These are phyloP conservation scores for Drosophila nasuta DNA, from an alignment of 1,140 invertebrate genomes.

Conservation along the genomic window DNA sequence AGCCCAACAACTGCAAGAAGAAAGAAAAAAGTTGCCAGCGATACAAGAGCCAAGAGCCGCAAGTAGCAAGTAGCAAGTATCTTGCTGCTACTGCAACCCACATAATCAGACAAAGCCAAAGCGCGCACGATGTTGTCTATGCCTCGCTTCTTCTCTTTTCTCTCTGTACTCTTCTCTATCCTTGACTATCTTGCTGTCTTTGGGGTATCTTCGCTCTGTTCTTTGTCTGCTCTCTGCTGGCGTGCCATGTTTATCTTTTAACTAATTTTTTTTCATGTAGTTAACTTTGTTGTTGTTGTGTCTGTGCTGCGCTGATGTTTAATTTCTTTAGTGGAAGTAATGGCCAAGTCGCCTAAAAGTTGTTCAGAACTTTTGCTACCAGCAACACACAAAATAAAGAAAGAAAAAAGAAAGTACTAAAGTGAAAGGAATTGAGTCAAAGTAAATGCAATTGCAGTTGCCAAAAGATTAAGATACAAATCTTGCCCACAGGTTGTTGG, in stretches of 20 bases:
- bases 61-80: slow-evolving; percentile 68
- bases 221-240: slow-evolving; percentile 74
- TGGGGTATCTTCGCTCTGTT: slow-evolving; percentile 2
- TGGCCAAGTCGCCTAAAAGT: slow-evolving; percentile 16
- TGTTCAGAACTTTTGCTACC: slow-evolving; percentile 32
- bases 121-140: slow-evolving; percentile 56
- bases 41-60: slow-evolving; percentile 32
- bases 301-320: slow-evolving; percentile 55
- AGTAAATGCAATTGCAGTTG: slow-evolving; percentile 10
- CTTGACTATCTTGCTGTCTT: slow-evolving; percentile 10
- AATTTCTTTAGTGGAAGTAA: slow-evolving; percentile 62
- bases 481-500: not conserved
- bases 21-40: slow-evolving; percentile 52
- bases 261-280: slow-evolving; percentile 81
- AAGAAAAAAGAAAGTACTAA: slow-evolving; percentile 4
- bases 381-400: slow-evolving; percentile 16
- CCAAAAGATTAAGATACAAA: not conserved
- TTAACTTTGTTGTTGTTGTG: slow-evolving; percentile 73
- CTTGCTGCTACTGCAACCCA: slow-evolving; percentile 52
- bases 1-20: slow-evolving; percentile 24
- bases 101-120: slow-evolving; percentile 79
- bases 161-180: not conserved
- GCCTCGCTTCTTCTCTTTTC: slow-evolving; percentile 25
- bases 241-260: slow-evolving; percentile 83
- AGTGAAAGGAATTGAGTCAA: slow-evolving; percentile 19